Evolutionary conservation across 2,113 vertebrate genomes (phyloP).

Genomic region (Etia nguti): DNA sequence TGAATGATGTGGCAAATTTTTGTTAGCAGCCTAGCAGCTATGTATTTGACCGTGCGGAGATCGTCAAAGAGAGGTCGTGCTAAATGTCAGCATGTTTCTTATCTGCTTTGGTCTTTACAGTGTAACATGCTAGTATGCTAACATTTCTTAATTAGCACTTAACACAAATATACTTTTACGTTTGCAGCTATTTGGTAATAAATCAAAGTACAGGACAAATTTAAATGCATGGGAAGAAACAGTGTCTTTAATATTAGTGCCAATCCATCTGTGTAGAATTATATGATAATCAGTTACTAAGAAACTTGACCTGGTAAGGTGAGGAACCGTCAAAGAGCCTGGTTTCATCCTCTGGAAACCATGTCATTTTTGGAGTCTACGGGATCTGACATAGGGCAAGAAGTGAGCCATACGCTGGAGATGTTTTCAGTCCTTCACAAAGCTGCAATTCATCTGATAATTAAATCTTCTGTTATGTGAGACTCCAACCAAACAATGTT

Average conservation of each 20-base stretch:
- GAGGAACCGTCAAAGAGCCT: not conserved
- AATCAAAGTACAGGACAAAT: not conserved
- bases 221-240: not conserved
- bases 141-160: not conserved
- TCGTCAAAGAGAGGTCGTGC: too few relatives aligned
- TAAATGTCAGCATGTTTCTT: not conserved
- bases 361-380: not conserved
- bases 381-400: not conserved
- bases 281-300: not conserved
- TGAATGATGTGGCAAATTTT: too few relatives aligned
- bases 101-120: not conserved
- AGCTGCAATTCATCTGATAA: not conserved
- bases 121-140: not conserved
- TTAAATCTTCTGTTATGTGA: not conserved
- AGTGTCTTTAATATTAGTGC: not conserved
- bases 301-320: not conserved
- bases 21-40: too few relatives aligned
- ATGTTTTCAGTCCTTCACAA: not conserved
- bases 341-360: not conserved
- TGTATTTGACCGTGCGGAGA: too few relatives aligned
- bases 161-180: not conserved
- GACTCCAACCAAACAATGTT: not conserved
- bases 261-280: not conserved
- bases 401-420: not conserved
- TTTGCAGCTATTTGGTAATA: not conserved